Evolutionary conservation across 1,140 invertebrate genomes (phyloP), one percentile per base, ranked within the genome.

Genomic region (Steinernema khuongi): DNA sequence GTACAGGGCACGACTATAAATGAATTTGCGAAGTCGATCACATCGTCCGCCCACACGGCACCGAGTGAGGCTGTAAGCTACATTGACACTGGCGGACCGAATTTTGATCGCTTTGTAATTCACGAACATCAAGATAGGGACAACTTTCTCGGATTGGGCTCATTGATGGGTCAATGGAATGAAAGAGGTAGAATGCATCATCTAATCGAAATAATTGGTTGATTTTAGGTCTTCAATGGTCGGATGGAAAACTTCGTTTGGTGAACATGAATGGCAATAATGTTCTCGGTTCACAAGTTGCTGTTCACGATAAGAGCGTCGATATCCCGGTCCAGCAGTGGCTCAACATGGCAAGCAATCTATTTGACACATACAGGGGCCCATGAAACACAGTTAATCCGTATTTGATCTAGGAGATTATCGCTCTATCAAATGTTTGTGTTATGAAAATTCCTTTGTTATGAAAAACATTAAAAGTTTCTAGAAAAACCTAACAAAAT

Each of bases 181-280:
- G 79, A 79, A 36, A 14, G 66, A 31, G 77, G 77, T 81, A 75
- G 1, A 19, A 2, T 4, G 0, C 7, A 26, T 44, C n/a, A 14
- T 19, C 44, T 29, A 28, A 26, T 50, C 0, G 1, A 17, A 17
- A 26, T 18, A 1, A 17, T 28, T 29, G 29, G 1, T 71, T 22
- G 30, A 0, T 73, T 80, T 36, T 29, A 80, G 78, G 79, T 29
- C 68, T 80, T 18, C 71, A 80, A 75, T 80, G 79, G 79, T 69
- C 81, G 1, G 72, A 80, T 66, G 79, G 79, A 2, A 81, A 80
- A 69, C 44, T 80, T n/a, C 50, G 60, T 22, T 67, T 80, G 1
- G 79, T 80, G 22, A 80, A 80, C 31, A 79, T 77, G 31, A 73
- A 71, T 32, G 79, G 79, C 14, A 80, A 80, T 66, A 69, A 76